These are phyloP conservation scores for Anhinga rufa DNA, from an alignment of 2,113 vertebrate genomes.

Conservation along the genomic window DNA sequence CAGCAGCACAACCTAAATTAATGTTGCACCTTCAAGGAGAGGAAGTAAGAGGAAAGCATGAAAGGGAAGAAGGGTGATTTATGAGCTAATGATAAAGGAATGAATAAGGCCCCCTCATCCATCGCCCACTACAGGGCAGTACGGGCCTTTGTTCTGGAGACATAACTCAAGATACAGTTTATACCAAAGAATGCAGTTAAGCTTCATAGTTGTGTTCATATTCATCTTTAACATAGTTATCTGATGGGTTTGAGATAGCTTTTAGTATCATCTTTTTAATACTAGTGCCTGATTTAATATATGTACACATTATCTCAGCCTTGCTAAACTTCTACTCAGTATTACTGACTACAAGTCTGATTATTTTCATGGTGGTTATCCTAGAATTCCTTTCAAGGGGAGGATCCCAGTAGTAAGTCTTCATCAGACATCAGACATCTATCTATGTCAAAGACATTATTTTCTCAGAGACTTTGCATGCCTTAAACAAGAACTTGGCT, in stretches of 20 bases:
- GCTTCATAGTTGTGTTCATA: not conserved
- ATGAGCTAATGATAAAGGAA: not conserved
- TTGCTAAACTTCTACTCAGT: not conserved
- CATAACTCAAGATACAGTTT: not conserved
- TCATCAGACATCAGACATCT: not conserved
- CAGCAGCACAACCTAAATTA: not conserved
- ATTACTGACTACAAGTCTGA: not conserved
- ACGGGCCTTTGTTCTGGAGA: not conserved
- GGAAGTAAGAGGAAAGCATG: constrained; percentile 7
- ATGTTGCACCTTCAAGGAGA: not conserved
- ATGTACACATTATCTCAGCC: not conserved
- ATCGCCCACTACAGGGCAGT: not conserved
- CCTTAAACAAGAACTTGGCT: not conserved
- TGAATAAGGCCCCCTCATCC: not conserved
- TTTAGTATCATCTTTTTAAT: not conserved
- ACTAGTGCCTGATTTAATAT: not conserved
- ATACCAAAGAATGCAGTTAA: not conserved
- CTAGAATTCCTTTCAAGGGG: not conserved
- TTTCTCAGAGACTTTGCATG: not conserved
- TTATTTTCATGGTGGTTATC: not conserved
- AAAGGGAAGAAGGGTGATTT: constrained; percentile 29
- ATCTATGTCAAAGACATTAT: not conserved
- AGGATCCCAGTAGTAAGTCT: not conserved
- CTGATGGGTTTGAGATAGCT: not conserved
- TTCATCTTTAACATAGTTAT: not conserved